phyloP scores from a whole-genome alignment of 2,797 vertebrate genomes.

The Xerus rutilus region DNA sequence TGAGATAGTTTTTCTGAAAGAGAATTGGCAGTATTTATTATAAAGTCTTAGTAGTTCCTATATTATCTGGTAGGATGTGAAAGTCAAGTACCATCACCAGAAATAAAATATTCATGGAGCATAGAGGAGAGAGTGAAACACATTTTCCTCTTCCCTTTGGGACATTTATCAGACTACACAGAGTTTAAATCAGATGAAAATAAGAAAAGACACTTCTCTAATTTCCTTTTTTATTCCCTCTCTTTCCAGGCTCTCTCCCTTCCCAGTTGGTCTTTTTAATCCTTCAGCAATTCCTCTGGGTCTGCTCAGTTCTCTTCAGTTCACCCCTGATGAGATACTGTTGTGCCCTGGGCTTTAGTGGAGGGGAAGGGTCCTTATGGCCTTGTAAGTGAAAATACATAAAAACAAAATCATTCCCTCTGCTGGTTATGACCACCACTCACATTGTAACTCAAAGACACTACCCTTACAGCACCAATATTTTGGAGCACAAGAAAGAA shows the following conservation, averaged over 20 bases:
- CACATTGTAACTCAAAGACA: neutral
- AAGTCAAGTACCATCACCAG: neutral
- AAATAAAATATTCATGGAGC: neutral
- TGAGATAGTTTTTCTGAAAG: constrained; percentile 24
- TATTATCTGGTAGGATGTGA: neutral
- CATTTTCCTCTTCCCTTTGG: neutral
- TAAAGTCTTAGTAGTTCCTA: neutral
- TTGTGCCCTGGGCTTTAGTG: neutral
- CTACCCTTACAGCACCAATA: neutral
- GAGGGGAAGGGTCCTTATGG: neutral
- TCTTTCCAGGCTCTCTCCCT: neutral
- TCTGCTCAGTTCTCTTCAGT: neutral
- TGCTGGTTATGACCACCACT: neutral
- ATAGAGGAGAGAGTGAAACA: neutral
- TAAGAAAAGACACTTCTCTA: neutral
- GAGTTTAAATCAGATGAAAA: neutral
- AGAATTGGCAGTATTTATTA: constrained; percentile 16
- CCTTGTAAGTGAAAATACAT: neutral
- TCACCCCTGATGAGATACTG: neutral
- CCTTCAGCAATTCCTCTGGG: neutral
- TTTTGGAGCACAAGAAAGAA: neutral
- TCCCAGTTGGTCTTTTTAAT: neutral
- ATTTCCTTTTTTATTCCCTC: neutral
- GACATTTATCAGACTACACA: neutral
- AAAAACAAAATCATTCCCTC: neutral